phyloP scores from a whole-genome alignment of 2,113 vertebrate genomes.

The Craseonycteris thonglongyai region DNA sequence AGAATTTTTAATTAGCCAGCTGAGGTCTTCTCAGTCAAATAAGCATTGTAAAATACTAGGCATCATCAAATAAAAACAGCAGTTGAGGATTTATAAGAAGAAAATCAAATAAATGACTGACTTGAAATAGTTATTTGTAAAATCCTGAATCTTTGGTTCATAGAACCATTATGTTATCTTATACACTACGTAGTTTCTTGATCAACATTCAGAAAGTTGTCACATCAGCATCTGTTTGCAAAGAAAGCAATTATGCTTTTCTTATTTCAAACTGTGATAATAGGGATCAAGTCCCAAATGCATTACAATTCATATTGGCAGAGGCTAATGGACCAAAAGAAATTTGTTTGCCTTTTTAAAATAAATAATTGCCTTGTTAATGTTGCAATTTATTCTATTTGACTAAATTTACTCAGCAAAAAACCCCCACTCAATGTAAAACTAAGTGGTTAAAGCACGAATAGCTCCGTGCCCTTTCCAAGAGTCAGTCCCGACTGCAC shows the following conservation, averaged over 20 bases:
- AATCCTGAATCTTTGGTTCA: neutral
- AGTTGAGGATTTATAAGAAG: neutral
- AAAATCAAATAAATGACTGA: neutral
- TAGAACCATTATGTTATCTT: neutral
- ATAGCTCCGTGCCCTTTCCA: neutral
- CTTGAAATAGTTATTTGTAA: neutral
- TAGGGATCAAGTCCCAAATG: neutral
- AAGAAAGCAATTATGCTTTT: neutral
- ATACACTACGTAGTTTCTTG: neutral
- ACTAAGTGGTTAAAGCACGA: neutral
- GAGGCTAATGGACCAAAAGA: neutral
- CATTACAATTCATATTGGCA: neutral
- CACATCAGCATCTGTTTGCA: neutral
- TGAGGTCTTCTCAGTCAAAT: slow-evolving; percentile 66
- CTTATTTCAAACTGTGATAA: neutral
- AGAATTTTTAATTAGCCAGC: slow-evolving; percentile 56
- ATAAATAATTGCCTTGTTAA: neutral
- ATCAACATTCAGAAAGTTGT: neutral
- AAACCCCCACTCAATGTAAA: neutral
- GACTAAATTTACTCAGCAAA: neutral
- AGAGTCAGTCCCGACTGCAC: neutral
- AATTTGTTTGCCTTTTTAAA: neutral
- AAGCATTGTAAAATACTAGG: slow-evolving; percentile 45
- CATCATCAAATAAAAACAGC: slow-evolving; percentile 33
- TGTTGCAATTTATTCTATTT: neutral